phyloP scores from a whole-genome alignment of 2,113 vertebrate genomes.

The Rhinichthys klamathensis region DNA sequence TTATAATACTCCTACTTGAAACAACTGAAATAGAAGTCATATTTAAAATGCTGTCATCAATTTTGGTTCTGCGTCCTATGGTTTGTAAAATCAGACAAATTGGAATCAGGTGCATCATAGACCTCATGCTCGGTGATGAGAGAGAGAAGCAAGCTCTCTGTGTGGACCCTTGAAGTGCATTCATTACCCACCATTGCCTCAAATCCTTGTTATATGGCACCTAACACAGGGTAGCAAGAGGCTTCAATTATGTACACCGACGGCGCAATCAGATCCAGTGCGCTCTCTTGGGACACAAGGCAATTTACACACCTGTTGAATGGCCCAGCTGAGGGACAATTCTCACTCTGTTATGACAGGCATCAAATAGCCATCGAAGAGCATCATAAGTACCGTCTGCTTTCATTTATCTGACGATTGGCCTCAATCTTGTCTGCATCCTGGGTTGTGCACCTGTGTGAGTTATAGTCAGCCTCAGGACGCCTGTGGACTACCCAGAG shows the following conservation, averaged over 20 bases:
- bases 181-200: conserved; percentile 23
- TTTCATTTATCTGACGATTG: conserved; percentile 17
- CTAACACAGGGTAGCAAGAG: conserved; percentile 3
- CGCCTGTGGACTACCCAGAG: not conserved
- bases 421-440: not conserved
- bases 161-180: conserved; percentile 9
- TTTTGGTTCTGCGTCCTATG: not conserved
- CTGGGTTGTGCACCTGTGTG: not conserved
- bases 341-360: conserved; percentile 30
- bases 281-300: conserved; percentile 16
- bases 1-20: not conserved
- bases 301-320: conserved; percentile 46
- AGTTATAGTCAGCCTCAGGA: not conserved
- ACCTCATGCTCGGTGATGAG: not conserved
- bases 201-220: conserved; percentile 7
- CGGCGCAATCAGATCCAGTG: conserved; percentile 14
- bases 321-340: conserved; percentile 18
- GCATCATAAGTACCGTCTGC: conserved; percentile 9
- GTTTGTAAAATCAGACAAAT: conserved; percentile 22
- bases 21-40: not conserved
- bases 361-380: not conserved
- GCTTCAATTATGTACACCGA: conserved; percentile 26
- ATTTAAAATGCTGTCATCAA: not conserved
- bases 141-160: not conserved
- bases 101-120: conserved; percentile 29